Conservation (phyloP, 2,888 invertebrate genomes). For the Strigamia maritima region DNA sequence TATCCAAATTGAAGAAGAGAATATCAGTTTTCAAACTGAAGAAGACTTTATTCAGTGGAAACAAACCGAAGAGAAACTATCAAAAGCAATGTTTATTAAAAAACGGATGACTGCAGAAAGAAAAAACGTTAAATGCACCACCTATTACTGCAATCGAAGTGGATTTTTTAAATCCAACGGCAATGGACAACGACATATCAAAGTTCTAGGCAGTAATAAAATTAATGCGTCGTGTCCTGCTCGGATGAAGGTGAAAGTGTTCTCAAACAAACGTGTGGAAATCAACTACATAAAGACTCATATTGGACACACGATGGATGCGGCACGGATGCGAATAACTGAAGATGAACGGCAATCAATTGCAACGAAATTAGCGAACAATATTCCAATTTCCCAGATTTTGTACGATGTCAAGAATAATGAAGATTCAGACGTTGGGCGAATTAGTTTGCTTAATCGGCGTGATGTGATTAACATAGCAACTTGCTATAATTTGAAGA, state of each 20-base stretch:
- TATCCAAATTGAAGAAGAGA: neutral
- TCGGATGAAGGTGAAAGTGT: neutral
- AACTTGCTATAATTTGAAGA: neutral
- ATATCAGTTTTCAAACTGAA: neutral
- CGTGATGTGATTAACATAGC: neutral
- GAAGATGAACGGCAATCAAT: neutral
- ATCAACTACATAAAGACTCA: slow-evolving; percentile 12
- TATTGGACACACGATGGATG: slow-evolving; percentile 1
- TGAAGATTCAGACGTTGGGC: neutral
- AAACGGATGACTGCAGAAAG: neutral
- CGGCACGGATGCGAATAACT: neutral
- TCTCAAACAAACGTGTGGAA: neutral
- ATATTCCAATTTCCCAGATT: neutral
- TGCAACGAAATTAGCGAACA: neutral
- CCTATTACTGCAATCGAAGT: slow-evolving; percentile 8
- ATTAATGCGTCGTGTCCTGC: slow-evolving; percentile 11
- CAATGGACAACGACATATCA: neutral
- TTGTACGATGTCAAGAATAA: neutral
- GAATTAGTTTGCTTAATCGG: neutral
- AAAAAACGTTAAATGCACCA: neutral
- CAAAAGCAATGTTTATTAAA: neutral
- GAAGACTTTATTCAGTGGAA: neutral
- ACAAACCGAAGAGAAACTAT: neutral
- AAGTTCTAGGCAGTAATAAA: neutral
- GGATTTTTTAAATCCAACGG: neutral